Conservation (phyloP, 2,113 vertebrate species). For the Rhinolophus ferrumequinum region DNA sequence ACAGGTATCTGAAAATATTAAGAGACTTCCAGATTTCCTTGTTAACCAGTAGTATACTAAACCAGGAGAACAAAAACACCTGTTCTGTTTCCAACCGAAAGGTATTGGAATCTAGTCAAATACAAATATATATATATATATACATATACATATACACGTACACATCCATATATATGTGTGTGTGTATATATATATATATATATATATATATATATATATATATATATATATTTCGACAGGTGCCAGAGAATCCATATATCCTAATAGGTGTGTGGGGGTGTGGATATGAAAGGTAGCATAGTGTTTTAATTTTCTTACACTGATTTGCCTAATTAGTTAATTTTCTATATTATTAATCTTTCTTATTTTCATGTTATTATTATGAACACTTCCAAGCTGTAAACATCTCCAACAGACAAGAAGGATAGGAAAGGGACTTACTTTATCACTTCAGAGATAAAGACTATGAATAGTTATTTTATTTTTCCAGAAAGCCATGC, state of each 20-base stretch:
- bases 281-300: neutral
- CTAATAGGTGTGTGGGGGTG: neutral
- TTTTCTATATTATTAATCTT: neutral
- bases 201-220: no score
- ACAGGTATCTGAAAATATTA: neutral
- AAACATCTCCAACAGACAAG: neutral
- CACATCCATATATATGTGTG: neutral
- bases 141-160: no score
- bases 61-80: neutral
- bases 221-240: no score
- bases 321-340: neutral
- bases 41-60: neutral
- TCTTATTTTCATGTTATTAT: neutral
- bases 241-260: neutral
- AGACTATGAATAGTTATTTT: neutral
- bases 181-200: no score
- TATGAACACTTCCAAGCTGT: neutral
- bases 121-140: neutral
- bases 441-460: neutral
- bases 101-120: neutral
- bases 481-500: neutral
- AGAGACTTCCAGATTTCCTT: neutral
- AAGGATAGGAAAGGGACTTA: neutral
- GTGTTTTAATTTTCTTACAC: neutral
- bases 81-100: neutral